phyloP scores from a whole-genome alignment of 1,140 invertebrate genomes.

The Plutomurus gul region DNA sequence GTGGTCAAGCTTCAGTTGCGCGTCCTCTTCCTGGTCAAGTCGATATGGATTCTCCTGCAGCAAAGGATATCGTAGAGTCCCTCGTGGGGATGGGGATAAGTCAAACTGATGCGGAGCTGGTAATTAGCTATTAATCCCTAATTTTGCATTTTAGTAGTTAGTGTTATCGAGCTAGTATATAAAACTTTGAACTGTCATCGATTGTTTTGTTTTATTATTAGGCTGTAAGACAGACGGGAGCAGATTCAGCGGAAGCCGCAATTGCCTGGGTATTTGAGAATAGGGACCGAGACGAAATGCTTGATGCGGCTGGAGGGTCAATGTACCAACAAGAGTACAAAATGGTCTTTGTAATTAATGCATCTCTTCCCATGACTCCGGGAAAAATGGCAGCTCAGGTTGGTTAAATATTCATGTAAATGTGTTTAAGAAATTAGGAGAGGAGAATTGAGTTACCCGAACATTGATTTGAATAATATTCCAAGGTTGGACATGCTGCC shows the following conservation, averaged over 20 bases:
- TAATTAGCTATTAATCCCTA: conserved; percentile 28
- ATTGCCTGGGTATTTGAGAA: conserved; percentile 53
- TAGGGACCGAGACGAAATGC: neutral
- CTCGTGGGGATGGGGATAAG: conserved; percentile 50
- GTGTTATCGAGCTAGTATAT: neutral
- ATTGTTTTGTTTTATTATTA: conserved; percentile 16
- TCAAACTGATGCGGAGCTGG: conserved; percentile 48
- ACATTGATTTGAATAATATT: neutral
- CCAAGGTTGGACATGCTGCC: conserved; percentile 46
- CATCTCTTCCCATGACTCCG: conserved; percentile 48
- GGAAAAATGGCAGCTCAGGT: conserved; percentile 54
- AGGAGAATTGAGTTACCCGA: neutral
- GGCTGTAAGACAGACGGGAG: conserved; percentile 52
- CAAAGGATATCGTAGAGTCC: conserved; percentile 44
- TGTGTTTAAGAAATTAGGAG: neutral
- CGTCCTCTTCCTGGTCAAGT: conserved; percentile 3
- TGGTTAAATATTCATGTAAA: neutral
- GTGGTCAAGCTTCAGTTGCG: neutral
- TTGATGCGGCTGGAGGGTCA: neutral
- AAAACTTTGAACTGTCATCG: neutral
- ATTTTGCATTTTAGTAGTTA: neutral
- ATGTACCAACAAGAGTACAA: conserved; percentile 49
- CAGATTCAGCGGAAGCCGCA: conserved; percentile 48
- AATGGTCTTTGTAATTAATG: conserved; percentile 52
- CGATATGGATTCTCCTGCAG: conserved; percentile 40